These are phyloP conservation scores for Diglossa cyanea DNA, from an alignment of 2,797 vertebrate species.

Conservation along the genomic window DNA sequence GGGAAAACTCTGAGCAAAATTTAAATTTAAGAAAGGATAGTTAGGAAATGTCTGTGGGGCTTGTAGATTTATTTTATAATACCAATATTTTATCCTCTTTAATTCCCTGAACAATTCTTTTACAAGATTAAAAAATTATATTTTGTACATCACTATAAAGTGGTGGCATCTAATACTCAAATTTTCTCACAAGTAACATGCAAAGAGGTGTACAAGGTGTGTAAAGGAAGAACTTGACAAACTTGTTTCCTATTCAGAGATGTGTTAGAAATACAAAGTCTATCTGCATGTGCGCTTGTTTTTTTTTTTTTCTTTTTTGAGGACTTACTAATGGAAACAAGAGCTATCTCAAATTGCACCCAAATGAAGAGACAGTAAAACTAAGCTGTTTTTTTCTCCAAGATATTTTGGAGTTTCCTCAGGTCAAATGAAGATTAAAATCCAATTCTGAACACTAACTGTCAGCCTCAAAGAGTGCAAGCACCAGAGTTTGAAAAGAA, in stretches of 20 bases:
- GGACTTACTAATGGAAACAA: background rate
- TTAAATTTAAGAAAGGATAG: background rate
- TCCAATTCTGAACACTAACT: background rate
- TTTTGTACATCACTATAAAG: background rate
- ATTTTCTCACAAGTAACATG: background rate
- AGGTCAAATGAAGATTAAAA: background rate
- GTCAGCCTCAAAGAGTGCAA: background rate
- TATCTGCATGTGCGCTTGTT: background rate
- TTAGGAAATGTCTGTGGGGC: background rate
- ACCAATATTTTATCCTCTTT: background rate
- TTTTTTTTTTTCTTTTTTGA: background rate
- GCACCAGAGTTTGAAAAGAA: background rate
- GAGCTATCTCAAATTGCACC: background rate
- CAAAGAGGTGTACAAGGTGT: background rate
- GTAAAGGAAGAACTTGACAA: background rate
- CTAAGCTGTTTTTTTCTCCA: background rate
- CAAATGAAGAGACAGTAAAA: background rate
- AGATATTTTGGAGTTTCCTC: background rate
- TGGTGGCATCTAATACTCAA: background rate
- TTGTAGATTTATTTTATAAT: background rate
- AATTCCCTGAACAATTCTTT: background rate
- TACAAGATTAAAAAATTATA: background rate
- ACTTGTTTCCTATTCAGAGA: background rate
- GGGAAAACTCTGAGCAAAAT: background rate
- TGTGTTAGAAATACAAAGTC: background rate